phyloP scores from a whole-genome alignment of 92 coral and sea anemone species.

The Bergia sp. region DNA sequence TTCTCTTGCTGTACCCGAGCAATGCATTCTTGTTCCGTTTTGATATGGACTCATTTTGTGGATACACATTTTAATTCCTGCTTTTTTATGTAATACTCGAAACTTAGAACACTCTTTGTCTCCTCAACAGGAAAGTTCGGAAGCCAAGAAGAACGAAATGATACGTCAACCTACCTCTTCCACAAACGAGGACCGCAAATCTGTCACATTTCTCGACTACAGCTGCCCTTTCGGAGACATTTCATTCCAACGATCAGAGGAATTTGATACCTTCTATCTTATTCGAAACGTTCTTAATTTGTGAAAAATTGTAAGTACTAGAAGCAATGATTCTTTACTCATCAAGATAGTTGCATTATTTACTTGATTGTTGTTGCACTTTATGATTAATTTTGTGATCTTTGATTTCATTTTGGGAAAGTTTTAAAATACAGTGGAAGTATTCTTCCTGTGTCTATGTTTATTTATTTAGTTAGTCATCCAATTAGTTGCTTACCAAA shows the following conservation, averaged over 20 bases:
- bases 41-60: too few species aligned
- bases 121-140: constrained; percentile 66
- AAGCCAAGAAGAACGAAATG: constrained; percentile 79
- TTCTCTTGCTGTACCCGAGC: neutral
- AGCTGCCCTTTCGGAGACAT: constrained; percentile 39
- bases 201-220: constrained; percentile 33
- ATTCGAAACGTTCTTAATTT: constrained; percentile 35
- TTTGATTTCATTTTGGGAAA: too few species aligned
- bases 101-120: neutral
- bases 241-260: constrained; percentile 30
- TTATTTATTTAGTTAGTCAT: neutral
- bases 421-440: neutral
- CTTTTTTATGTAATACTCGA: neutral
- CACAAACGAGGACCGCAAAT: constrained; percentile 30
- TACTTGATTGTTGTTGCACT: neutral
- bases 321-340: neutral
- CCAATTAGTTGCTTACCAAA: neutral
- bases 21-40: neutral
- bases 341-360: neutral
- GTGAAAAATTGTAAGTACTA: constrained; percentile 30
- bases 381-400: neutral
- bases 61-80: neutral
- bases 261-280: constrained; percentile 17
- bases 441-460: neutral
- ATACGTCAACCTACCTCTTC: constrained; percentile 52